Conservation (phyloP, 2,113 vertebrate species). For the Cricetomys ansorgei region DNA sequence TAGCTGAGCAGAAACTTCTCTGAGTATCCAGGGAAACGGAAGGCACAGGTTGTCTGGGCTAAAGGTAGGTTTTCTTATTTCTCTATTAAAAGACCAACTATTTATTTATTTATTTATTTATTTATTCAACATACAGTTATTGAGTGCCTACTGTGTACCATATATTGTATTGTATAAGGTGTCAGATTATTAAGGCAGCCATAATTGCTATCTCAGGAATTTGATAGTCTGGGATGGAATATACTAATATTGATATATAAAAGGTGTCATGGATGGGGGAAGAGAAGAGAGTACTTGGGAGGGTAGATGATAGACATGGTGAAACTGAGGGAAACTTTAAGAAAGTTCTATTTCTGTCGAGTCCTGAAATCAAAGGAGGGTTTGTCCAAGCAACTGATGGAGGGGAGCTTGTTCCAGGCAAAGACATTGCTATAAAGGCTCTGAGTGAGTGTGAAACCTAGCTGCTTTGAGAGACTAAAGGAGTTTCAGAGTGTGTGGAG, state of each 20-base stretch:
- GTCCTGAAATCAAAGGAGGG: background rate
- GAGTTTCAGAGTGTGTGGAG: background rate
- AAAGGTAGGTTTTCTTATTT: constrained; percentile 21
- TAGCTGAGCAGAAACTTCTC: background rate
- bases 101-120: background rate
- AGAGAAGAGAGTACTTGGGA: background rate
- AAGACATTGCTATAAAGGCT: too few relatives aligned
- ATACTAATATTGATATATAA: background rate
- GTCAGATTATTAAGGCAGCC: background rate
- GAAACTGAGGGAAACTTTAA: background rate
- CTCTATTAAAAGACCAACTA: background rate
- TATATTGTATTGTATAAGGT: background rate
- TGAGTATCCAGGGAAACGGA: background rate
- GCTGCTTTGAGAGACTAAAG: background rate
- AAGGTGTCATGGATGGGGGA: background rate
- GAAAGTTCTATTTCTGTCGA: background rate
- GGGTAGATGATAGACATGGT: background rate
- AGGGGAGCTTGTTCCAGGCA: background rate
- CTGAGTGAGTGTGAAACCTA: background rate
- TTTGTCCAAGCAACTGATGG: background rate
- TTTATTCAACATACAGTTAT: background rate
- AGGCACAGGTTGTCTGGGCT: background rate
- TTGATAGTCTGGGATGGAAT: background rate
- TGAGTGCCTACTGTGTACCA: background rate
- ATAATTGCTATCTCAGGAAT: background rate